Evolutionary conservation across 1,140 invertebrate genomes (phyloP), one percentile per base, ranked within the genome.

Genomic region (Whitmania pigra): DNA sequence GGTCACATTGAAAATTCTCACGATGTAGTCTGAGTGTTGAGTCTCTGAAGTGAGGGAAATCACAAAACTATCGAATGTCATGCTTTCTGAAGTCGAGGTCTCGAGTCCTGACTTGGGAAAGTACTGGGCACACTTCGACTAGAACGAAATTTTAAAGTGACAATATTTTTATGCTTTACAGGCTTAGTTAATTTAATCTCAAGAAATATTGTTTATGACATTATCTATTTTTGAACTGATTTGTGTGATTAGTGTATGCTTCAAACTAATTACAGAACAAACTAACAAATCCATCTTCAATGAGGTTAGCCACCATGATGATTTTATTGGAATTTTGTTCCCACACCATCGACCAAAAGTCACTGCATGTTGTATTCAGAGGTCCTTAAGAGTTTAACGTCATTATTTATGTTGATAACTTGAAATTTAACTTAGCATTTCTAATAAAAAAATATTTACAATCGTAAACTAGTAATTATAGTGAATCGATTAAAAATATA

Each of bases 321-420:
- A 97, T 92, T n/a, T 93, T 92, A 72, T 92, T 86, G 29, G 90
- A 91, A 78, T 94, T 93, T 72, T 91, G 92, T 81, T 97, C 94
- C 93, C 94, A 97, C 76, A 93, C 89, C 94, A 97, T 97, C 75
- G 93, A 86, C 95, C 95, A 98, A 85, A 98, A 97, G 82, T 99
- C 95, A 79, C 94, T 93, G 57, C 94, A 86, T 0, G 95, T 98
- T 60, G 90, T 92, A 80, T 94, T 93, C 74, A 97, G 82, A 15
- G 94, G 94, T 22, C 94, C 95, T 86, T 97, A 93, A 2, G 4
- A 63, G 15, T 22, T 13, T 6, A 63, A 31, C 2, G 9, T 57
- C 20, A 57, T 57, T n/a, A 57, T 20, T 57, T 57, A 25, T 57
- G 9, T 5, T 57, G 9, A 3, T 57, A 25, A n/a, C 20, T n/a